These are phyloP conservation scores for Centrocercus urophasianus DNA, from an alignment of 2,113 vertebrate genomes.

Conservation along the genomic window DNA sequence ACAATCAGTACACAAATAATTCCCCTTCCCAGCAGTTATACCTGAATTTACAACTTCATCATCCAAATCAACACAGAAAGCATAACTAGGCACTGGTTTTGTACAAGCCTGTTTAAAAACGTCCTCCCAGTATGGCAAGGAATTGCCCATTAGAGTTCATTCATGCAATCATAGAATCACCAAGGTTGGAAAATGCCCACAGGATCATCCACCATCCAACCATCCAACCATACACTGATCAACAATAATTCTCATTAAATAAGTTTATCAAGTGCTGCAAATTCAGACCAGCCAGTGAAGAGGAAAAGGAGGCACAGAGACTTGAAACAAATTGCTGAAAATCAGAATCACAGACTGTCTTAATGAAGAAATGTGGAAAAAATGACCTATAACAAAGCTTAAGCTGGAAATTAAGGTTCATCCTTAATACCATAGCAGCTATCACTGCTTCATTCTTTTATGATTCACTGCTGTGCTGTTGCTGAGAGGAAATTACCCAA, in stretches of 20 bases:
- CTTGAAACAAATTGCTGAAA: background rate
- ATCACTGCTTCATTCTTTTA: background rate
- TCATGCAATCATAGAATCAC: background rate
- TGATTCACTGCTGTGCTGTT: constrained; percentile 18
- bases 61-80: background rate
- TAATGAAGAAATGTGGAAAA: background rate
- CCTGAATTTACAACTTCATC: background rate
- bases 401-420: constrained; percentile 1
- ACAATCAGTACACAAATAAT: background rate
- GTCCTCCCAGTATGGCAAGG: background rate
- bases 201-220: too few species aligned
- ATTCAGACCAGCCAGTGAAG: background rate
- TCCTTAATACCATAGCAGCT: background rate
- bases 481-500: constrained; percentile 4
- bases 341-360: background rate
- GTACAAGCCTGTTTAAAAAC: background rate
- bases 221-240: too few species aligned
- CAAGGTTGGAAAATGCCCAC: too few species aligned
- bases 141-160: background rate
- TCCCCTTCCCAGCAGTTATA: background rate
- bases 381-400: background rate
- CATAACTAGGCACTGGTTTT: background rate
- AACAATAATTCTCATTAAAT: too few species aligned
- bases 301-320: background rate
- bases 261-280: background rate